Evolutionary conservation across 2,113 vertebrate genomes (phyloP), one percentile per base, ranked within the genome.

Genomic region (Percopsis transmontana): DNA sequence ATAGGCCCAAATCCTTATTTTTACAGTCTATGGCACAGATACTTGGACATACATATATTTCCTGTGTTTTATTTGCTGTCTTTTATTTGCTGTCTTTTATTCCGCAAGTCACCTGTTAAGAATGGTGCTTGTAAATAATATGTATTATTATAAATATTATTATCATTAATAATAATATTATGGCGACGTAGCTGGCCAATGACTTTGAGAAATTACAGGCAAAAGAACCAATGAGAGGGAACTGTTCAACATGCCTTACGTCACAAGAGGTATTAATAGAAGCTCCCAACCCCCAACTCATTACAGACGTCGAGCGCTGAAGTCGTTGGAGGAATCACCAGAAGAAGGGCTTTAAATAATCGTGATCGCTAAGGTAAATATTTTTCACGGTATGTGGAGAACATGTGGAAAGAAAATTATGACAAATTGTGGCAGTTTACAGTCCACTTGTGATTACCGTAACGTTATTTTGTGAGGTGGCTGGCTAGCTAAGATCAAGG

Each of bases 201-300:
- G 23, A 23, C 5, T 5, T 14, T 10, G 18, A 19, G 23, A 5
- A 2, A 15, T n/a, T 15, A 19, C 7, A n/a, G n/a, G 5, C 16
- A 19, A 3, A 19, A 20, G 10, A 5, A 41, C 58, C 21, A 21
- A 45, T 16, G 39, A 16, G 20, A 14, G 23, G 6, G 5, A 2
- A 38, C 11, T 2, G 0, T 14, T 55, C 15, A 5, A 20, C 2
- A 10, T 11, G 1, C 0, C 27, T 88, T 78, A 89, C 89, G 88
- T 91, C 87, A 91, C 24, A 1, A 1, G 0, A 47, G 39, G 61
- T 85, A 91, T 80, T 55, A 76, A 84, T 74, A 56, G 8, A 13
- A 11, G 54, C 55, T 58, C 63, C 57, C 58, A 19, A 18, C 47
- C 42, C 8, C 2, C 33, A 11, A 4, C 15, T 5, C 12, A 19